Percentiles rank a stretch among this genome's conserved stretches.
Evolutionary conservation across 2,797 vertebrate species (phyloP).

Genomic region (Chrosomus eos): DNA sequence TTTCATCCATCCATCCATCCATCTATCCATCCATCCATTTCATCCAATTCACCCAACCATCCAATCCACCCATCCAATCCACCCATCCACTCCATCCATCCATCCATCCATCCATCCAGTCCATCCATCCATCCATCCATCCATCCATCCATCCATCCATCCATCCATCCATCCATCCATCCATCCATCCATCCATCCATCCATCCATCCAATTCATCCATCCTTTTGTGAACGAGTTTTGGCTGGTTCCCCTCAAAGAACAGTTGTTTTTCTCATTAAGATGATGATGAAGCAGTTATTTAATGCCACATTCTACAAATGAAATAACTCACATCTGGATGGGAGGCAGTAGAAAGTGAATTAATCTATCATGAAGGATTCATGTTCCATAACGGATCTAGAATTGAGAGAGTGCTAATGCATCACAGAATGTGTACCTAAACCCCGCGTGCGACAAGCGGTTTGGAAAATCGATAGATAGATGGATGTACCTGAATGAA

Average conservation of each 20-base stretch:
- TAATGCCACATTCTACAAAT: not conserved
- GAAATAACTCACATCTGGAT: not conserved
- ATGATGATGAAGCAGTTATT: not conserved
- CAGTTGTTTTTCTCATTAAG: not conserved
- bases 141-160: too few relatives aligned
- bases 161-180: too few relatives aligned
- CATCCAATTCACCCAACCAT: too few relatives aligned
- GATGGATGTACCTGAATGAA: not conserved
- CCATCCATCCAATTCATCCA: too few relatives aligned
- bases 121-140: too few relatives aligned
- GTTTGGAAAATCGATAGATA: not conserved
- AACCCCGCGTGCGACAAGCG: not conserved
- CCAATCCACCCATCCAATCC: too few relatives aligned
- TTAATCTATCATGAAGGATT: not conserved
- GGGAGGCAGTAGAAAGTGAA: not conserved
- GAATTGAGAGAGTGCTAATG: not conserved
- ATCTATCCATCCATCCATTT: too few relatives aligned
- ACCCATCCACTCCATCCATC: too few relatives aligned
- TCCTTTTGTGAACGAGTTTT: not conserved
- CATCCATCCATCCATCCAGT: too few relatives aligned
- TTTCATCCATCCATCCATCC: too few relatives aligned
- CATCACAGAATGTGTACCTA: not conserved
- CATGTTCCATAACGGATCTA: conserved; percentile 3
- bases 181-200: too few relatives aligned
- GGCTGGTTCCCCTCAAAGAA: not conserved